phyloP scores from a whole-genome alignment of 37 sponge, comb jelly and placozoan genomes.

The Lycopodina hypogea region DNA sequence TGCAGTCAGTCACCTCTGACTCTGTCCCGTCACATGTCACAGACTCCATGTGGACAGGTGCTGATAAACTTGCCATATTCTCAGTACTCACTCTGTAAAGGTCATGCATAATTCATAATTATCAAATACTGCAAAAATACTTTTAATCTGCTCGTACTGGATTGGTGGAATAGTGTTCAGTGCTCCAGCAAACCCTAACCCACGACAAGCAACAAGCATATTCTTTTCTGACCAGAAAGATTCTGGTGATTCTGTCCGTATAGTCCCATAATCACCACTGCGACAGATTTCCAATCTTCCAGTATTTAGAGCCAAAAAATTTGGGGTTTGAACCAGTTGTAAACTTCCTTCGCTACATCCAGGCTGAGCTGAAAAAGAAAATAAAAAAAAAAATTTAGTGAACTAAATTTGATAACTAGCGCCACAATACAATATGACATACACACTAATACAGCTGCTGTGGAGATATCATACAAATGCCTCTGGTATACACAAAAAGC shows the following conservation, averaged over 20 bases:
- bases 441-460: too few relatives aligned
- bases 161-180: conserved; percentile 27
- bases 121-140: too few relatives aligned
- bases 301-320: neutral
- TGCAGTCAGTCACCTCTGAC: conserved; percentile 1
- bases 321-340: neutral
- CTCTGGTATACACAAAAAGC: too few relatives aligned
- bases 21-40: conserved; percentile 28
- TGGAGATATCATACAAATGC: too few relatives aligned
- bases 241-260: neutral
- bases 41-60: conserved; percentile 4
- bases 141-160: conserved; percentile 26
- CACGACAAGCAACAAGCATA: conserved; percentile 35
- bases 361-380: too few relatives aligned
- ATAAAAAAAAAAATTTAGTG: too few relatives aligned
- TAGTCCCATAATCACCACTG: conserved; percentile 24
- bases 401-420: too few relatives aligned
- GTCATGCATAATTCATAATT: too few relatives aligned
- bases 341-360: neutral
- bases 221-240: conserved; percentile 42
- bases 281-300: conserved; percentile 25
- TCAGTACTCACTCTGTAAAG: too few relatives aligned
- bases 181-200: conserved; percentile 16
- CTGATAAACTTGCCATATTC: neutral
- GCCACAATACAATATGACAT: too few relatives aligned